phyloP scores from a whole-genome alignment of 1,140 invertebrate genomes.

The Aphelenchoides besseyi region DNA sequence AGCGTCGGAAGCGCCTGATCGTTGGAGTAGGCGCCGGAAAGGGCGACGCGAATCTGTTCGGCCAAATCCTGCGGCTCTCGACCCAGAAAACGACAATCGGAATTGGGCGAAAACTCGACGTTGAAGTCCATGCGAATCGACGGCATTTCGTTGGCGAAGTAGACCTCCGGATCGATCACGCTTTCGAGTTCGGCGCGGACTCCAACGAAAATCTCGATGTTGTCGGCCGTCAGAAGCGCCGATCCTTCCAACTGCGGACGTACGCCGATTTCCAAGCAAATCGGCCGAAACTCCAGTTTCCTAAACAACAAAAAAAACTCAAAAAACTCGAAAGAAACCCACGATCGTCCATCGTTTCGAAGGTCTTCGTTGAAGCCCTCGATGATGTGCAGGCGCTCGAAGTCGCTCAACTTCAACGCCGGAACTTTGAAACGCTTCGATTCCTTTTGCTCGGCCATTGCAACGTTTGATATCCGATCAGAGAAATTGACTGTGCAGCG shows the following conservation, averaged over 20 bases:
- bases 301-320: constrained; percentile 9
- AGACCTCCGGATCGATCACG: background rate
- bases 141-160: constrained; percentile 2
- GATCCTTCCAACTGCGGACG: constrained; percentile 16
- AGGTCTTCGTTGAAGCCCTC: constrained; percentile 17
- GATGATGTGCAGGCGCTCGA: constrained; percentile 18
- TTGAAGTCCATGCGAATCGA: constrained; percentile 11
- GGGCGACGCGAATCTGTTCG: background rate
- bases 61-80: constrained; percentile 7
- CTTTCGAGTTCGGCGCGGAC: constrained; percentile 15
- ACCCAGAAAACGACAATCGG: constrained; percentile 6
- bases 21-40: background rate
- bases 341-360: constrained; percentile 17
- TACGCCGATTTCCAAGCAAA: constrained; percentile 12
- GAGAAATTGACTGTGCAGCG: too few species aligned
- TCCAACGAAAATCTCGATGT: constrained; percentile 16
- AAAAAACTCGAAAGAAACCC: background rate
- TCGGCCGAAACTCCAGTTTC: constrained; percentile 3
- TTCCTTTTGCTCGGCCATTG: constrained; percentile 22
- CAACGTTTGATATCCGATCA: background rate
- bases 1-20: constrained; percentile 15
- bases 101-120: constrained; percentile 3
- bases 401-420: background rate
- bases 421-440: constrained; percentile 3
- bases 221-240: background rate